These are phyloP conservation scores for Xanthorhoe designata DNA, from an alignment of 2,888 invertebrate species.

Conservation along the genomic window DNA sequence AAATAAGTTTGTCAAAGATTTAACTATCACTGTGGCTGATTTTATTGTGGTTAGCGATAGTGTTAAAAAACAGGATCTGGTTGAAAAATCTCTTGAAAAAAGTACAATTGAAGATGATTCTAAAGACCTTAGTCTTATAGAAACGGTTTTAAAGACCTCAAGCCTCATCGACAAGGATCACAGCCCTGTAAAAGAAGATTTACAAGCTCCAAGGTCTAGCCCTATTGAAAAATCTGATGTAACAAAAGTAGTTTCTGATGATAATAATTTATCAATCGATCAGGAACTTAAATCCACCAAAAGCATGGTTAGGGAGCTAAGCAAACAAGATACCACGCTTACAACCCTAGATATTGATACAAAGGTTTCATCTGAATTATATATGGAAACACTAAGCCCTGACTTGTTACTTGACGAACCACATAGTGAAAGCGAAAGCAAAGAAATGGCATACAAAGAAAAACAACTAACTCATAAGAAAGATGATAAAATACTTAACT, in stretches of 20 bases:
- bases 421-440: background rate
- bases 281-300: background rate
- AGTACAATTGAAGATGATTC: background rate
- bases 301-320: background rate
- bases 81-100: background rate
- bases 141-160: background rate
- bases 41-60: too few relatives aligned
- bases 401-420: constrained; percentile 27
- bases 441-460: background rate
- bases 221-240: constrained; percentile 19
- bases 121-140: background rate
- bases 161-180: constrained; percentile 15
- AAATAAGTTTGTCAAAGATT: background rate
- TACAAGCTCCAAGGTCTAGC: constrained; percentile 19
- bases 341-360: background rate
- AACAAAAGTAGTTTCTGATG: background rate
- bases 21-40: background rate
- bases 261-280: background rate
- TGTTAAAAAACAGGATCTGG: too few relatives aligned
- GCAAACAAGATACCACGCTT: background rate
- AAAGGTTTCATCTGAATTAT: background rate
- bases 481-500: background rate
- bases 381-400: constrained; percentile 13
- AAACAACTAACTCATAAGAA: background rate
- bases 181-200: constrained; percentile 19